Percentiles rank a stretch among this genome's conserved stretches.
Evolutionary conservation across 92 coral and sea anemone species (phyloP).

Genomic region (Actinostola sp.): DNA sequence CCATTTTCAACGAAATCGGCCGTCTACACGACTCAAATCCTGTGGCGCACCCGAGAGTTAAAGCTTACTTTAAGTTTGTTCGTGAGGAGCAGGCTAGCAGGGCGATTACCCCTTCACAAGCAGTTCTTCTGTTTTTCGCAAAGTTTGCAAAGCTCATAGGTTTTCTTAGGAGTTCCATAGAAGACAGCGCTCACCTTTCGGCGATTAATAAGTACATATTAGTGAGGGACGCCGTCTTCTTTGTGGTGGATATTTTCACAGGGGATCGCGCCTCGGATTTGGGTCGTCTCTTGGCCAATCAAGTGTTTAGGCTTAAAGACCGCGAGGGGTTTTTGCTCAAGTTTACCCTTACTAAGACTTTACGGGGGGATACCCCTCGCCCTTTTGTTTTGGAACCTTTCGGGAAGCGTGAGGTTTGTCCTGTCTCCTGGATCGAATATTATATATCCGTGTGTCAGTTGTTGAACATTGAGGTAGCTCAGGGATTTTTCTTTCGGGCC

Average conservation of each 20-base stretch:
- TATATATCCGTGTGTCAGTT: constrained; percentile 31
- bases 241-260: constrained; percentile 39
- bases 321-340: constrained; percentile 15
- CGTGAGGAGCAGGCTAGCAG: constrained; percentile 42
- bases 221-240: constrained; percentile 17
- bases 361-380: constrained; percentile 1
- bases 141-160: constrained; percentile 27
- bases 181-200: constrained; percentile 13
- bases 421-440: constrained; percentile 52
- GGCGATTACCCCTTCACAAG: constrained; percentile 32
- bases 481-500: constrained; percentile 46
- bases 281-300: constrained; percentile 38
- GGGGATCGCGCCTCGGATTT: constrained; percentile 43
- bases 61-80: constrained; percentile 20
- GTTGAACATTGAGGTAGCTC: constrained; percentile 23
- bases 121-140: constrained; percentile 32
- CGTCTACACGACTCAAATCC: constrained; percentile 14
- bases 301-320: constrained; percentile 23
- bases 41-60: constrained; percentile 14
- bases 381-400: too few species aligned
- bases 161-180: constrained; percentile 25
- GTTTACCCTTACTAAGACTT: constrained; percentile 32
- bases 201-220: constrained; percentile 24
- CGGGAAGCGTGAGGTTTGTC: constrained; percentile 22
- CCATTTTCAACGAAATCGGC: constrained; percentile 38